Conservation (phyloP, 2,888 invertebrate genomes). For the Campopleginae sp. region DNA sequence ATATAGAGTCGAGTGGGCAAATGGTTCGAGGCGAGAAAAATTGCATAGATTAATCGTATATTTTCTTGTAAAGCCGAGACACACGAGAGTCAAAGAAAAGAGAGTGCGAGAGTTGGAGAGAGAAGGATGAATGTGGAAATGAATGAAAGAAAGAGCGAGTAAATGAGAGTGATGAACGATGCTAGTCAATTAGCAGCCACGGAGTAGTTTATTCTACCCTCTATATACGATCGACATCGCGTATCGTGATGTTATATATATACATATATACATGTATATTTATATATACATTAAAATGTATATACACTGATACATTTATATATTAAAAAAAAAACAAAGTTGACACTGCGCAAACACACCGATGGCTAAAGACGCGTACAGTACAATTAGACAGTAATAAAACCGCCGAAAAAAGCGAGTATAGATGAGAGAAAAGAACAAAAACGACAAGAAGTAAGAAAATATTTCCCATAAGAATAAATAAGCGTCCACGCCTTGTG, state of each 20-base stretch:
- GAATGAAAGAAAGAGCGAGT: constrained; percentile 57
- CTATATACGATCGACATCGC: constrained; percentile 45
- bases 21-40: background rate
- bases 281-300: constrained; percentile 8
- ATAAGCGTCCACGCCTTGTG: constrained; percentile 62
- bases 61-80: constrained; percentile 52
- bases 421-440: background rate
- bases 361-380: constrained; percentile 56
- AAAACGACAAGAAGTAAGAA: constrained; percentile 17
- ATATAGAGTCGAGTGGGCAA: background rate
- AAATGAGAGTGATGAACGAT: constrained; percentile 83
- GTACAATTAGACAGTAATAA: constrained; percentile 63
- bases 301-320: background rate
- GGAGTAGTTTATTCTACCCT: constrained; percentile 68
- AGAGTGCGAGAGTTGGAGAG: constrained; percentile 29
- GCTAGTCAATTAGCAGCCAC: constrained; percentile 83
- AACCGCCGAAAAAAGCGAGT: constrained; percentile 14
- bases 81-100: constrained; percentile 41
- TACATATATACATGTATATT: constrained; percentile 3
- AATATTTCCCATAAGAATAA: constrained; percentile 26
- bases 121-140: constrained; percentile 29
- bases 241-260: constrained; percentile 51
- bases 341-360: constrained; percentile 51
- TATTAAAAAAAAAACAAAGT: constrained; percentile 19
- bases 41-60: constrained; percentile 46